phyloP scores from a whole-genome alignment of 2,888 invertebrate genomes.

The Meteorus colon region DNA sequence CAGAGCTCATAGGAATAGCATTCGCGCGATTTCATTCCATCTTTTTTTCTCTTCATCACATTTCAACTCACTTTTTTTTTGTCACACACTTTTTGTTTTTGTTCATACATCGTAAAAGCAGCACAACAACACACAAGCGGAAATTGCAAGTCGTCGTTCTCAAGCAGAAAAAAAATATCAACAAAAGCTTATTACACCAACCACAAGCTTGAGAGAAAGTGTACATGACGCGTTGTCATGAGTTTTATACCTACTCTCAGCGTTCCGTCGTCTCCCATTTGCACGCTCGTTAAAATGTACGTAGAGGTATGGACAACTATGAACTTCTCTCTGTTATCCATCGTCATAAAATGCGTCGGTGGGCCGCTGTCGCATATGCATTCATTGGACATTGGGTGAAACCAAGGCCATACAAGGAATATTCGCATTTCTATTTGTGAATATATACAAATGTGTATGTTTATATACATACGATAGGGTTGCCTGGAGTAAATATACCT shows the following conservation, averaged over 20 bases:
- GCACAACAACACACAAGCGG: slow-evolving; percentile 28
- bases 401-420: slow-evolving; percentile 31
- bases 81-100: background rate
- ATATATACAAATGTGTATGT: slow-evolving; percentile 19
- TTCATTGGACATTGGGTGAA: slow-evolving; percentile 45
- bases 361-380: slow-evolving; percentile 42
- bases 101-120: slow-evolving; percentile 14
- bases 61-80: background rate
- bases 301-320: slow-evolving; percentile 59
- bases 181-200: slow-evolving; percentile 49
- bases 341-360: slow-evolving; percentile 54
- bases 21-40: background rate
- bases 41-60: background rate
- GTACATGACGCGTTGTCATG: slow-evolving; percentile 14
- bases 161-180: slow-evolving; percentile 43
- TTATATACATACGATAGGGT: background rate
- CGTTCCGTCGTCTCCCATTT: slow-evolving; percentile 44
- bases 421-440: slow-evolving; percentile 17
- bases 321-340: slow-evolving; percentile 45
- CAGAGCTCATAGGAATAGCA: background rate
- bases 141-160: slow-evolving; percentile 41
- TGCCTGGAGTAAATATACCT: slow-evolving; percentile 28
- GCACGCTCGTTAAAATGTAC: slow-evolving; percentile 47
- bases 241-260: slow-evolving; percentile 28
- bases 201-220: slow-evolving; percentile 26